Evolutionary conservation across 2,113 vertebrate species (phyloP).

Genomic region (Neolamprologus fasciatus): DNA sequence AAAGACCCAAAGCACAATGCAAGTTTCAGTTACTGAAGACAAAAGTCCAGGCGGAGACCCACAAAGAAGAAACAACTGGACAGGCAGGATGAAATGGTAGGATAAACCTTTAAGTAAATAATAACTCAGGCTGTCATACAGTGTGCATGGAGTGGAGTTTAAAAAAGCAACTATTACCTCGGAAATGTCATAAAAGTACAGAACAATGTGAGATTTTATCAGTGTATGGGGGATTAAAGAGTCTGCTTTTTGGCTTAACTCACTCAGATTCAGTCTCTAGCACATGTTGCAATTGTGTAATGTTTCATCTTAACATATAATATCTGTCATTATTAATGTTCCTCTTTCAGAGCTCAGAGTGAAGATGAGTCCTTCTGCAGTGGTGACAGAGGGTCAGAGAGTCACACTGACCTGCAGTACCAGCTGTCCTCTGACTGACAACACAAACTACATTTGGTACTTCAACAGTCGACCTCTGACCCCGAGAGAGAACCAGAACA

Average conservation of each 20-base stretch:
- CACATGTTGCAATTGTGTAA: background rate
- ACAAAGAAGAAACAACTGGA: fast-evolving
- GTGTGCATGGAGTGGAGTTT: background rate
- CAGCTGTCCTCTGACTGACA: slow-evolving; percentile 3
- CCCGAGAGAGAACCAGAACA: too few relatives aligned
- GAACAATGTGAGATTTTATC: background rate
- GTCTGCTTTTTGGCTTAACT: background rate
- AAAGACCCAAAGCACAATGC: background rate
- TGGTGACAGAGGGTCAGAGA: slow-evolving; percentile 6
- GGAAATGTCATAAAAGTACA: background rate
- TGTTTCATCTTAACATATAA: background rate
- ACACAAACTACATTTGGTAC: background rate
- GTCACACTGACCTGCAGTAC: slow-evolving; percentile 25
- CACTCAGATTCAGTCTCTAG: background rate
- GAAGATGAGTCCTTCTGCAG: background rate
- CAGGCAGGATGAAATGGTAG: background rate
- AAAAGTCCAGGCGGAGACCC: fast-evolving
- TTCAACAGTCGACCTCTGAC: background rate
- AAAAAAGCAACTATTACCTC: background rate
- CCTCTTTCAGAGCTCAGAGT: background rate
- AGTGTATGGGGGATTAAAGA: background rate
- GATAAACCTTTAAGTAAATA: background rate
- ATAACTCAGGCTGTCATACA: background rate
- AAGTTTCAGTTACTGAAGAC: background rate
- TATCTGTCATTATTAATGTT: background rate